Percentiles rank a stretch among this genome's conserved stretches.
Evolutionary conservation across 1,140 invertebrate genomes (phyloP).

Genomic region (Lutraria rhynchaena): DNA sequence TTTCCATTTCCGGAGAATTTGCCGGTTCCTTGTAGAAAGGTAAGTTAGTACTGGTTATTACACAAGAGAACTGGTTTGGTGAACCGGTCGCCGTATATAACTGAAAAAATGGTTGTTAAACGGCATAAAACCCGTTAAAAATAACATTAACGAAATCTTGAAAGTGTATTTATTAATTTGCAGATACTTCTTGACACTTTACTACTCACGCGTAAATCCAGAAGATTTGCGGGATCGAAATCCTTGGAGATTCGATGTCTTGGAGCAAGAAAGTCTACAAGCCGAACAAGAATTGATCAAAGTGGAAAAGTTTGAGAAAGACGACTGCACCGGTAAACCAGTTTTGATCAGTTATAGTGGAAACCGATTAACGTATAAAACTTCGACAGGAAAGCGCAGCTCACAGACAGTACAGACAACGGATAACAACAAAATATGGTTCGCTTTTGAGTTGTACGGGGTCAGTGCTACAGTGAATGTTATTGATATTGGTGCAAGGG

Average conservation of each 20-base stretch:
- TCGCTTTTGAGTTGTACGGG: constrained; percentile 31
- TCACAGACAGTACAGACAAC: neutral
- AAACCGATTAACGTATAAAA: neutral
- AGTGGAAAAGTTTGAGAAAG: constrained; percentile 41
- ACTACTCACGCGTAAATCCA: constrained; percentile 3
- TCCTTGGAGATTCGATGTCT: constrained; percentile 15
- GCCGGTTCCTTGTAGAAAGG: too few species aligned
- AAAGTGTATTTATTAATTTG: too few species aligned
- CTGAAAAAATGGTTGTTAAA: too few species aligned
- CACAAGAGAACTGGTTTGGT: too few species aligned
- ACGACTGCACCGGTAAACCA: constrained; percentile 29
- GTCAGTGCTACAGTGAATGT: constrained; percentile 3
- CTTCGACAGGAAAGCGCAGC: constrained; percentile 9
- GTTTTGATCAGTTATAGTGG: constrained; percentile 11
- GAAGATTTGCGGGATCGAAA: constrained; percentile 4
- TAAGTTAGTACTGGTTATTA: too few species aligned
- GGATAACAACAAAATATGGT: neutral
- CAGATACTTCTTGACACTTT: constrained; percentile 14
- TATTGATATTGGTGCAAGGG: neutral
- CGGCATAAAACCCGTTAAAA: too few species aligned
- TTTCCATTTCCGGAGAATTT: too few species aligned
- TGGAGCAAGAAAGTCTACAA: neutral
- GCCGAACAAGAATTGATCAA: neutral
- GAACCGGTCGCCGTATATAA: too few species aligned
- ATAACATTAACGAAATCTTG: too few species aligned